These are phyloP conservation scores for Nesoenas mayeri DNA, from an alignment of 2,113 vertebrate species.

Conservation along the genomic window DNA sequence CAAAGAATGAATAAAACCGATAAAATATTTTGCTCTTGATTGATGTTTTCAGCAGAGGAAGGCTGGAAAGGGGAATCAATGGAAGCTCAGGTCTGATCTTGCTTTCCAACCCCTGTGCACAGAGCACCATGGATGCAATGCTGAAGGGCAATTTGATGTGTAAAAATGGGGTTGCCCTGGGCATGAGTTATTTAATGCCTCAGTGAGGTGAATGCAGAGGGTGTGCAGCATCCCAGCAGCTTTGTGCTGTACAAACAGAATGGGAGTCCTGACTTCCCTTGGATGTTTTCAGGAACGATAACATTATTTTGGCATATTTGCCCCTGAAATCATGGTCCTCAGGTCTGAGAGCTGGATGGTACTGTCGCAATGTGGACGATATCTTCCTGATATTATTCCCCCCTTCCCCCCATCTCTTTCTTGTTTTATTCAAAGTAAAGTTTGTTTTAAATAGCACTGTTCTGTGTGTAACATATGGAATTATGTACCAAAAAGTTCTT, in stretches of 20 bases:
- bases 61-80: background rate
- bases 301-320: background rate
- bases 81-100: background rate
- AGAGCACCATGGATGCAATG: rapidly evolving
- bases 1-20: background rate
- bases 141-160: rapidly evolving
- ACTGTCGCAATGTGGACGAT: rapidly evolving
- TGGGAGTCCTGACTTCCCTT: background rate
- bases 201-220: background rate
- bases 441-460: background rate
- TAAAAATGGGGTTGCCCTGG: background rate
- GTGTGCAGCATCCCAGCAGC: background rate
- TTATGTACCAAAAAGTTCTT: background rate
- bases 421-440: background rate
- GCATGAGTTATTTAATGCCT: background rate
- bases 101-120: background rate
- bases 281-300: background rate
- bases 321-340: background rate
- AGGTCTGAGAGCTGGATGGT: background rate
- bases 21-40: background rate
- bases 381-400: background rate
- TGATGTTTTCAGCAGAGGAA: background rate
- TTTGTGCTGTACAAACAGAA: background rate
- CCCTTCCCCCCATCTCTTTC: background rate
- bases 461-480: rapidly evolving